These are phyloP conservation scores for Baronia brevicornis DNA, from an alignment of 2,888 invertebrate species.

Conservation along the genomic window DNA sequence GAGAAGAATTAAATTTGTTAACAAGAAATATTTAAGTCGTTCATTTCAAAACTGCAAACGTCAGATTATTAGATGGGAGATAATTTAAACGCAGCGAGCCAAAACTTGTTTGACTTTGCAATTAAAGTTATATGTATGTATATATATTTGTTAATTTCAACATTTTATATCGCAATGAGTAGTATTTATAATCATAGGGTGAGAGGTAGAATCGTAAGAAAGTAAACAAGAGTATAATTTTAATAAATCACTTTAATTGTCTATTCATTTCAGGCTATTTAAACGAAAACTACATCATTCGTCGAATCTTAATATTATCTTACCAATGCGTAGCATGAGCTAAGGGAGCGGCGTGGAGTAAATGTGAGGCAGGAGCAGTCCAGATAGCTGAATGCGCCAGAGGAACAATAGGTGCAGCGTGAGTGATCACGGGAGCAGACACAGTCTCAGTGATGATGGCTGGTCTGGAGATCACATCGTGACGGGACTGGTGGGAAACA, in stretches of 20 bases:
- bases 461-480: constrained; percentile 21
- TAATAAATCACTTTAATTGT: constrained; percentile 44
- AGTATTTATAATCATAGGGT: too few relatives aligned
- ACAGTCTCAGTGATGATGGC: constrained; percentile 18
- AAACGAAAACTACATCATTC: constrained; percentile 59
- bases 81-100: too few relatives aligned
- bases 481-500: constrained; percentile 53
- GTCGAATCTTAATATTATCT: constrained; percentile 42
- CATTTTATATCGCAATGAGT: too few relatives aligned
- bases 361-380: constrained; percentile 39
- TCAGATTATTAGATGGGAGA: too few relatives aligned
- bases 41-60: too few relatives aligned
- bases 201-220: too few relatives aligned
- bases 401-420: constrained; percentile 37
- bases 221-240: constrained; percentile 13
- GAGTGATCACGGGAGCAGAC: constrained; percentile 29
- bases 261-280: constrained; percentile 51
- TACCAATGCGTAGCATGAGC: constrained; percentile 38
- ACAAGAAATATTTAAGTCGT: too few relatives aligned
- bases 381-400: constrained; percentile 35
- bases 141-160: too few relatives aligned
- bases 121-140: too few relatives aligned
- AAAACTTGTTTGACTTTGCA: too few relatives aligned
- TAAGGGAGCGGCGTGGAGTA: constrained; percentile 27
- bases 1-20: too few relatives aligned